Base-by-base conservation (phyloP, 2,797 vertebrate species). In the Hoplostethus atlanticus region DNA sequence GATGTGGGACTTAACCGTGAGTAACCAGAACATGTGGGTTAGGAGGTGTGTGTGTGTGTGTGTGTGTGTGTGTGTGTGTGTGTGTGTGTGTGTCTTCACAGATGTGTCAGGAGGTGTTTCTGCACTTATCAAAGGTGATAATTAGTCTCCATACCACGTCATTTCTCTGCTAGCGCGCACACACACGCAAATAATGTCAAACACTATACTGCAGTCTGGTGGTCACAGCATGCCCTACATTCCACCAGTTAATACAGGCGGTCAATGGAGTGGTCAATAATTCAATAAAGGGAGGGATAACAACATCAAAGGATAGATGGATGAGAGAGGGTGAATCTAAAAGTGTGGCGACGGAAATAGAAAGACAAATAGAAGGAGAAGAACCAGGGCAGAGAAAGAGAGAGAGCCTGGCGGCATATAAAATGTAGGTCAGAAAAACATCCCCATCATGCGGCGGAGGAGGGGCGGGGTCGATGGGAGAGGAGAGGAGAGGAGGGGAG, bases 1-100 rank as follows among this genome's bases (percentile, higher is more conserved):
- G 98, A 99, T 1, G 97, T 99, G 84, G 98, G 98, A 55, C 96
- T 99, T 80, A 99, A 99, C 91, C 96, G 98, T 99, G 93, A 98
- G 98, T 97, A 68, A 61, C 16, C 11, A 10, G 0, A 0, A 3
- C 21, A 21, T 21, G 21, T 21, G 21, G 1, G 21, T 21, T 21
- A 21, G 21, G 21, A 21, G 21, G 21, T 21, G 21, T 21, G 21
- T 15, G 13, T 30, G 3, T 51, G 30, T 77, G 34, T 70, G 40
- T 62, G 50, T 51, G 36, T 52, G 47, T 48, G 51, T 30, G 48
- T 30, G 28, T 55, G 40, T 55, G 34, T 70, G 40, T 62, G 50
- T 51, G 36, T 52, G 47, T 48, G 51, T 30, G 48, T 30, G 28
- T 55, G 40, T 55, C 6, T 60, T 60, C 42, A 62, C 79, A 80